Conservation (phyloP, 2,797 vertebrate species). For the Emys orbicularis region DNA sequence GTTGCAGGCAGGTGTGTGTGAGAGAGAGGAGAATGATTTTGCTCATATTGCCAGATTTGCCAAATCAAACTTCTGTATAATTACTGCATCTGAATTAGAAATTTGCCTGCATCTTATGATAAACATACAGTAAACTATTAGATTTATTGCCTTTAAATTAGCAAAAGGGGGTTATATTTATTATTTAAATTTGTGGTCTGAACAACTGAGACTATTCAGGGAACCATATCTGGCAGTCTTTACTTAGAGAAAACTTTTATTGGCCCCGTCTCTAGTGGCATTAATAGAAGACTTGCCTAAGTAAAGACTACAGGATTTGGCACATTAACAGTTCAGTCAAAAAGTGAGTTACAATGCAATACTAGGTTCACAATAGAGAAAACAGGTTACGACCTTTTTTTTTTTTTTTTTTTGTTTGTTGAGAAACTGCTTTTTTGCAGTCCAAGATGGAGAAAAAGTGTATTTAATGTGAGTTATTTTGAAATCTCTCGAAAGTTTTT, state of each 20-base stretch:
- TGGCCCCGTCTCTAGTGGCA: background rate
- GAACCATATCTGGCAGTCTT: background rate
- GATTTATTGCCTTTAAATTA: constrained; percentile 7
- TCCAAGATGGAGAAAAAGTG: background rate
- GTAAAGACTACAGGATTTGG: background rate
- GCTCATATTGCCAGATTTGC: background rate
- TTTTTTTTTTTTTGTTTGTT: background rate
- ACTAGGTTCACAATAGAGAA: background rate
- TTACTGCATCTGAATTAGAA: background rate
- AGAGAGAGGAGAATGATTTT: background rate
- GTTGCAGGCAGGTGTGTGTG: background rate
- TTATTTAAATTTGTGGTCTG: background rate
- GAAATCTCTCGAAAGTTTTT: background rate
- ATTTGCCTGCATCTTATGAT: background rate
- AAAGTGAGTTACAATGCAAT: background rate
- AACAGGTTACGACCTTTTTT: background rate
- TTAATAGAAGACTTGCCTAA: background rate
- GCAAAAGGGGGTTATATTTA: constrained; percentile 14
- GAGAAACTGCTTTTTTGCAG: constrained; percentile 1
- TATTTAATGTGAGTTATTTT: background rate
- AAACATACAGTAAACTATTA: background rate
- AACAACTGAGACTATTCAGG: constrained; percentile 3
- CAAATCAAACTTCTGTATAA: background rate
- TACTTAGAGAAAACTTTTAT: background rate
- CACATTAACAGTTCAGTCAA: background rate